Base-by-base conservation (phyloP, 2,113 vertebrate species). In the Zonotrichia leucophrys region DNA sequence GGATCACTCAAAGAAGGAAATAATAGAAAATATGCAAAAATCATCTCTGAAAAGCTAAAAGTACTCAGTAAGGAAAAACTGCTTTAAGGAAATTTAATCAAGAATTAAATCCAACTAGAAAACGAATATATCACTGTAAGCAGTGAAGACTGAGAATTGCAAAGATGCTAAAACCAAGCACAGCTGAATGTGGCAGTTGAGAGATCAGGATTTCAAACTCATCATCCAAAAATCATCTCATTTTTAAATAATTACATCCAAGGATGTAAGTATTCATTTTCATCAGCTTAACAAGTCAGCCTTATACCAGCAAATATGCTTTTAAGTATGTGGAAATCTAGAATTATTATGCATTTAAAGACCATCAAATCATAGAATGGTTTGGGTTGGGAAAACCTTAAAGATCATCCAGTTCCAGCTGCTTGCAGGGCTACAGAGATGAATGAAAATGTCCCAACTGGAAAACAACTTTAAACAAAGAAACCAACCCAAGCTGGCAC, bases 41-140 rank as follows among this genome's bases (percentile, higher is more conserved):
- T 12, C 8, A 59, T 7, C 69, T 39, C 74, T 73, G 62, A 41
- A 76, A 78, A 68, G n/a, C 52, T 28, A 18, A 31, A 55, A 19
- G 6, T 20, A 64, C 3, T 44, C 44, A 44, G 4, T 7, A 12
- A 2, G 9, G 37, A 87, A 63, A 60, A 41, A 20, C 5, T 20
- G 25, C 37, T 58, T 44, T 41, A 47, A 68, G 69, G 22, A 39
- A 30, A 76, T 24, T 37, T 75, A 56, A 63, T 30, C 12, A 9
- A 18, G 31, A 76, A 83, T 83, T 41, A 23, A 18, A 35, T 27
- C 20, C 4, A 21, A 16, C 58, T 39, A 15, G 49, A 35, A 88
- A 50, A 67, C 0, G 1, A n/a, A 63, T 2, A 1, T 9, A 42
- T 37, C 27, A 3, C 9, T 3, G 1, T 7, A 31, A 41, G 7